These are phyloP conservation scores for Pachliopta kotzebuea DNA, from an alignment of 2,888 invertebrate species.

Conservation along the genomic window DNA sequence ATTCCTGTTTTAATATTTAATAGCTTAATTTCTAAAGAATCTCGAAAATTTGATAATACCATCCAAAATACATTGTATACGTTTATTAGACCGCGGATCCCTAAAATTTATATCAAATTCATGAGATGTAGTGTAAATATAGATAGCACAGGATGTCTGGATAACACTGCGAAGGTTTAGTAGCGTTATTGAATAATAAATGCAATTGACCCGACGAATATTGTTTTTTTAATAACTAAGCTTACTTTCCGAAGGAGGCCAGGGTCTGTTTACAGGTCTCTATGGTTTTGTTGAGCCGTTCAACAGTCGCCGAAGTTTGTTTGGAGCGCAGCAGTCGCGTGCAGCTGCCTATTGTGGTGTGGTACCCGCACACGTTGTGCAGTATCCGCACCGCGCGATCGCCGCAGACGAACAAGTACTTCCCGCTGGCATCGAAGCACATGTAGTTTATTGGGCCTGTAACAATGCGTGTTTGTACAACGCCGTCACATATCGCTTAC, in stretches of 20 bases:
- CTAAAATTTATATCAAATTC: neutral
- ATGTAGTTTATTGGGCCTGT: slow-evolving; percentile 85
- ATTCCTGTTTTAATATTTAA: slow-evolving; percentile 1
- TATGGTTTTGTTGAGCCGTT: slow-evolving; percentile 86
- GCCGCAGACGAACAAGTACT: slow-evolving; percentile 86
- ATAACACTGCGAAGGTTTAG: neutral
- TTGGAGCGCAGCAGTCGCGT: slow-evolving; percentile 73
- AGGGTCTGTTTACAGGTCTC: slow-evolving; percentile 77
- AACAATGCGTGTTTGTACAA: slow-evolving; percentile 42
- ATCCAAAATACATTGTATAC: slow-evolving; percentile 8
- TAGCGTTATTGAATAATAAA: slow-evolving; percentile 18
- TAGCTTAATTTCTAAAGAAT: neutral
- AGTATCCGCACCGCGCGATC: slow-evolving; percentile 89
- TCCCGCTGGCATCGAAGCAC: slow-evolving; percentile 87
- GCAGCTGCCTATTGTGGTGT: slow-evolving; percentile 63
- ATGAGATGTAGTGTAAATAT: neutral
- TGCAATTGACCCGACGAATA: slow-evolving; percentile 8
- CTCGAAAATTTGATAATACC: slow-evolving; percentile 4
- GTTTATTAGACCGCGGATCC: neutral
- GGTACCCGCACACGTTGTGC: slow-evolving; percentile 83
- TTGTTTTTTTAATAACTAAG: neutral
- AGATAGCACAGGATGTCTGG: slow-evolving; percentile 7
- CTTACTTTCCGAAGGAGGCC: slow-evolving; percentile 60
- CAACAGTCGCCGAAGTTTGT: slow-evolving; percentile 87
- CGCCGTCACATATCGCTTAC: slow-evolving; percentile 15